Evolutionary conservation across 1,140 invertebrate species (phyloP).

Genomic region (Lanistes nyassanus): DNA sequence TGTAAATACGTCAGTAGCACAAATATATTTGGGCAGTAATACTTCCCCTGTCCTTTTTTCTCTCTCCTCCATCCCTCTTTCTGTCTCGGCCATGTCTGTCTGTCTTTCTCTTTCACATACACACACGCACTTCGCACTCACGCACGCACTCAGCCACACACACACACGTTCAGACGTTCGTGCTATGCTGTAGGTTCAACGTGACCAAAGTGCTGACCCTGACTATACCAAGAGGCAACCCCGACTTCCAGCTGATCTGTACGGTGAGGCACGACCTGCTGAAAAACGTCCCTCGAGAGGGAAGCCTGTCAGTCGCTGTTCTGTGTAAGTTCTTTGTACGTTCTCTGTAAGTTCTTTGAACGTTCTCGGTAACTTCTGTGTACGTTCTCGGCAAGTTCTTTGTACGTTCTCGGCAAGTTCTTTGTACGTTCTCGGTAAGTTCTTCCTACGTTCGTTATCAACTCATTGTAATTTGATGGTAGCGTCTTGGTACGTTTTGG

Average conservation of each 20-base stretch:
- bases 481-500: no score
- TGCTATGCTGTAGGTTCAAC: slow-evolving; percentile 1
- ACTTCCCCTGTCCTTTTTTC: neutral
- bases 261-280: neutral
- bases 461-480: no score
- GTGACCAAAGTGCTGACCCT: neutral
- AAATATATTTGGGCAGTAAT: no score
- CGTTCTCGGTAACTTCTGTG: no score
- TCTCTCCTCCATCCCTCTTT: neutral
- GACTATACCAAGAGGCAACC: neutral
- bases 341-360: no score
- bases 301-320: neutral
- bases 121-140: neutral
- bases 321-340: neutral
- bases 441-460: no score
- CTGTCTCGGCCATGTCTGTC: neutral
- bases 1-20: no score
- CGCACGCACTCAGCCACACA: no score
- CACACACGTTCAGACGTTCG: no score
- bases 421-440: no score
- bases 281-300: neutral
- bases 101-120: neutral
- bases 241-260: slow-evolving; percentile 6
- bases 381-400: no score
- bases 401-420: no score